Evolutionary conservation across 1,140 invertebrate genomes (phyloP).

Genomic region (Rhagoletis pomonella): DNA sequence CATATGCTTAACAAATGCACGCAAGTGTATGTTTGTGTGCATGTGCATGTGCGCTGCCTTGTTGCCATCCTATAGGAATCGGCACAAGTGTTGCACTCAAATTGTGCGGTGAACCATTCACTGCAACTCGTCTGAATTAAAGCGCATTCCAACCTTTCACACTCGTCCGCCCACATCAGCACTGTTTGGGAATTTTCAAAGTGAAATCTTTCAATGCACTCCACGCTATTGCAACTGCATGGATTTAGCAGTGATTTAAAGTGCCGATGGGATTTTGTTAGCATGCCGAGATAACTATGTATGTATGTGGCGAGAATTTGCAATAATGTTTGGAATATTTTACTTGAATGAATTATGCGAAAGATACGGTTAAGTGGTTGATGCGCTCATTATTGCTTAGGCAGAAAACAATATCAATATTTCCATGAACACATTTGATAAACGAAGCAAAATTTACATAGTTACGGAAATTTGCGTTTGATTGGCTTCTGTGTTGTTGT

Average conservation of each 20-base stretch:
- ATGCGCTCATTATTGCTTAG: neutral
- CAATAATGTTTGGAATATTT: neutral
- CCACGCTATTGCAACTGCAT: conserved; percentile 21
- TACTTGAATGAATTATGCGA: neutral
- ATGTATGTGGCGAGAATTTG: neutral
- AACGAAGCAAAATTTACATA: too few relatives aligned
- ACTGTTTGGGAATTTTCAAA: conserved; percentile 49
- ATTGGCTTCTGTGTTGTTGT: too few relatives aligned
- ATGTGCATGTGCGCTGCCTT: neutral
- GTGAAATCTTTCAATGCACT: conserved; percentile 50
- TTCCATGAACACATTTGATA: too few relatives aligned
- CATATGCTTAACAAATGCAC: neutral
- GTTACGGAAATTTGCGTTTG: too few relatives aligned
- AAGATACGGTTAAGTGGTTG: neutral
- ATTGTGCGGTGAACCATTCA: conserved; percentile 45
- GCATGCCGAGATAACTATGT: conserved; percentile 1
- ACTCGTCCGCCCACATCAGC: neutral
- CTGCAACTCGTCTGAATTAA: conserved; percentile 19
- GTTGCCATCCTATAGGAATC: neutral
- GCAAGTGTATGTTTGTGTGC: neutral
- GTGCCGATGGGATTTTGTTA: conserved; percentile 41
- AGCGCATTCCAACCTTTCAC: neutral
- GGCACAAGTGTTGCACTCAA: conserved; percentile 17
- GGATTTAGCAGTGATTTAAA: conserved; percentile 23
- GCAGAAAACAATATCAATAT: neutral